Base-by-base conservation (phyloP, 2,113 vertebrate genomes). In the Hydropotes inermis region DNA sequence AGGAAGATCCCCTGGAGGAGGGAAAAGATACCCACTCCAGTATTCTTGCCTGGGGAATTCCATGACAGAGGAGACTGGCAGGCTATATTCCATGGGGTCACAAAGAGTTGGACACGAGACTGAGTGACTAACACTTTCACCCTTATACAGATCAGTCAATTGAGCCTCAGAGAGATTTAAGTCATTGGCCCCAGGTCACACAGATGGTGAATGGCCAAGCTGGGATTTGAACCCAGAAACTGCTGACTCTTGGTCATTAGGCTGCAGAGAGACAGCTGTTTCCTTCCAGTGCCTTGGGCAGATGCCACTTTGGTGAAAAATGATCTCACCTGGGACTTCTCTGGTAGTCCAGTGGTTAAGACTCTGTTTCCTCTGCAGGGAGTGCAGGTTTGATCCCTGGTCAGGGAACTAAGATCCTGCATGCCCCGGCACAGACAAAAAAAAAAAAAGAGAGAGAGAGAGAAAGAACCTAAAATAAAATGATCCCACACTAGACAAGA, bases 141-240 rank as follows among this genome's bases (percentile, higher is more conserved):
- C 23, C 6, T 76, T 54, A 94, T 84, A 28, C n/a, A 97, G 39
- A 93, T 47, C 27, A 79, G 47, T 28, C 36, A 83, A 78, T 47
- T 64, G 70, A 95, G 61, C 25, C 70, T 86, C 58, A 76, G 83
- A 87, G 82, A 91, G n/a, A 79, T 89, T 92, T 91, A 85, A 97
- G 54, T 95, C 70, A 81, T 6, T 52, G 81, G 76, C 17, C 11
- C 33, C 43, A 67, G 55, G n/a, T 30, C 52, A 50, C 52, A 39
- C 17, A 61, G 45, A 70, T 82, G 36, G 74, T 10, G 78, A 79
- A 55, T 86, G 57, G 45, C 45, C 2, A 33, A 87, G 50, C 61
- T 90, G 57, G 70, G 43, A 84, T 94, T 92, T 87, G 50, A 92
- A 87, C 52, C 27, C 43, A 23, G 52, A 60, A 30, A 90, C 55